Conservation (phyloP, 2,888 invertebrate genomes). For the Apantesis nais region DNA sequence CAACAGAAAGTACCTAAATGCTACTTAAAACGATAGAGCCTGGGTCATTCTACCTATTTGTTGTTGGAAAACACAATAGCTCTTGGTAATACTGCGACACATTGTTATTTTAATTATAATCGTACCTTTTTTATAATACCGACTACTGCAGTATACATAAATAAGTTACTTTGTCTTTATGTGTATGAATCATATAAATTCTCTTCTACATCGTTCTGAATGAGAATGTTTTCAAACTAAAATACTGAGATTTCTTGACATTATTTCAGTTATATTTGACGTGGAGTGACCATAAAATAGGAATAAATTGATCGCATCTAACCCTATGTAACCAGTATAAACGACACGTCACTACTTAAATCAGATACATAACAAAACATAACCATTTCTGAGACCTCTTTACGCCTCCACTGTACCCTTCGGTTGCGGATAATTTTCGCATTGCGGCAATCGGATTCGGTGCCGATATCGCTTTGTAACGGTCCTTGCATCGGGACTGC, state of each 20-base stretch:
- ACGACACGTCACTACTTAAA: constrained; percentile 76
- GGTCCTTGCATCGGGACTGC: constrained; percentile 74
- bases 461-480: constrained; percentile 77
- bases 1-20: neutral
- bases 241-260: constrained; percentile 37
- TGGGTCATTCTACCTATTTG: neutral
- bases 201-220: constrained; percentile 23
- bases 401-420: constrained; percentile 73
- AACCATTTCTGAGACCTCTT: constrained; percentile 76
- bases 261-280: constrained; percentile 56
- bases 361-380: constrained; percentile 81
- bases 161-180: neutral
- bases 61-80: neutral
- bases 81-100: neutral
- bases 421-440: constrained; percentile 78
- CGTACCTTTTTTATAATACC: neutral
- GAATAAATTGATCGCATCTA: constrained; percentile 73
- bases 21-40: neutral
- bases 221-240: too few species aligned
- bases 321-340: constrained; percentile 71
- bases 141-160: neutral
- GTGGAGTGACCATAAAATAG: constrained; percentile 65
- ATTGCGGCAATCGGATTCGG: constrained; percentile 79
- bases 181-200: constrained; percentile 10
- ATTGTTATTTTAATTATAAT: neutral